These are phyloP conservation scores for Congeria kusceri DNA, from an alignment of 2,888 invertebrate species.

Conservation along the genomic window DNA sequence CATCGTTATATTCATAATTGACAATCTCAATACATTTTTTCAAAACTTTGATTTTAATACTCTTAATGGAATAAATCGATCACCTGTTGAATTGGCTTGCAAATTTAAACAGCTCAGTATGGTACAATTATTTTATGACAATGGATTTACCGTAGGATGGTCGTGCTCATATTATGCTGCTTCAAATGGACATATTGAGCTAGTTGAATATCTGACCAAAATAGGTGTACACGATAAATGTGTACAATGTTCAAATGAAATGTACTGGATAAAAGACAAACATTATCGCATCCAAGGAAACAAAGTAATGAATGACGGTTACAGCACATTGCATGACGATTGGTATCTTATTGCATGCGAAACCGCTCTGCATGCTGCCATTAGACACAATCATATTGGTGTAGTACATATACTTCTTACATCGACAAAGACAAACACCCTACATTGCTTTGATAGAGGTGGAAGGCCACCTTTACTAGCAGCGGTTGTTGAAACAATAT, in stretches of 20 bases:
- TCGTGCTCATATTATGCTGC: no score
- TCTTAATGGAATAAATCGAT: constrained; percentile 1
- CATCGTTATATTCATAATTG: not conserved
- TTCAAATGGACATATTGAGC: no score
- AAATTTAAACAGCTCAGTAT: not conserved
- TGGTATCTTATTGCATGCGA: constrained; percentile 7
- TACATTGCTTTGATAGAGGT: constrained; percentile 9
- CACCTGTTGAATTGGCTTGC: constrained; percentile 10
- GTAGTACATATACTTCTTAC: not conserved
- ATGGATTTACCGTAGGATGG: no score
- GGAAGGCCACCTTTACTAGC: constrained; percentile 4
- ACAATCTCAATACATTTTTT: no score
- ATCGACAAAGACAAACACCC: not conserved
- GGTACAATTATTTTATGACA: not conserved
- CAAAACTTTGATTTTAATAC: not conserved
- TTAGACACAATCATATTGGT: not conserved
- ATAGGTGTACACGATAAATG: not conserved
- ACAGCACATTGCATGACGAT: not conserved
- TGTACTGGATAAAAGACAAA: not conserved
- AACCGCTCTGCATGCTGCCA: constrained; percentile 7
- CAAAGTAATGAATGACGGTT: not conserved
- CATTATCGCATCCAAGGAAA: no score
- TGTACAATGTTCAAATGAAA: not conserved
- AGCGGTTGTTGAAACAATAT: not conserved
- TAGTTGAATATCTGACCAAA: no score